phyloP scores from a whole-genome alignment of 2,113 vertebrate species.

The Phaethornis superciliosus region DNA sequence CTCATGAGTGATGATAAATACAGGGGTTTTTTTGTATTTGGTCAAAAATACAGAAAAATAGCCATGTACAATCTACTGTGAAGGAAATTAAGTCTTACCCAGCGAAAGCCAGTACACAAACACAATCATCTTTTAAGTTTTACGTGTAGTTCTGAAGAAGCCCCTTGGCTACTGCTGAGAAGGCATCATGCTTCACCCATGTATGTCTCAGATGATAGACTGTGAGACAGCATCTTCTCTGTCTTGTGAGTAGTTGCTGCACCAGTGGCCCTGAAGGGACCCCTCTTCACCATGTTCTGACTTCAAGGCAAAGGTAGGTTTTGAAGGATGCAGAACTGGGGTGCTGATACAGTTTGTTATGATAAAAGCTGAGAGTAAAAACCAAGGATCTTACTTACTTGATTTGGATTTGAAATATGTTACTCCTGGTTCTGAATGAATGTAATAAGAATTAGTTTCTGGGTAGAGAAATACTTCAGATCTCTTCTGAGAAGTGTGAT shows the following conservation, averaged over 20 bases:
- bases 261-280: not conserved
- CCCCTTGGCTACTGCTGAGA: not conserved
- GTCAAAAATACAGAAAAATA: not conserved
- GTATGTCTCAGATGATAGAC: rapidly evolving
- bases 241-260: not conserved
- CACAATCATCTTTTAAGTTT: not conserved
- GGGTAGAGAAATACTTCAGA: not conserved
- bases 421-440: not conserved
- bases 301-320: not conserved
- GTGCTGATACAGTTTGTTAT: not conserved
- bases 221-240: not conserved
- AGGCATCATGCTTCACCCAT: not conserved
- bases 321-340: rapidly evolving
- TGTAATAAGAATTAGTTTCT: not conserved
- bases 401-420: not conserved
- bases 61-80: not conserved
- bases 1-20: not conserved
- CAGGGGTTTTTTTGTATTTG: not conserved
- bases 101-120: not conserved
- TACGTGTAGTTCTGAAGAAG: not conserved
- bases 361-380: not conserved
- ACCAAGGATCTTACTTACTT: not conserved
- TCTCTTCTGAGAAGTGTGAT: not conserved
- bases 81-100: not conserved
- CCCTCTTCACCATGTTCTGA: not conserved